Evolutionary conservation across 2,113 vertebrate genomes (phyloP).

Genomic region (Nettapus auritus): DNA sequence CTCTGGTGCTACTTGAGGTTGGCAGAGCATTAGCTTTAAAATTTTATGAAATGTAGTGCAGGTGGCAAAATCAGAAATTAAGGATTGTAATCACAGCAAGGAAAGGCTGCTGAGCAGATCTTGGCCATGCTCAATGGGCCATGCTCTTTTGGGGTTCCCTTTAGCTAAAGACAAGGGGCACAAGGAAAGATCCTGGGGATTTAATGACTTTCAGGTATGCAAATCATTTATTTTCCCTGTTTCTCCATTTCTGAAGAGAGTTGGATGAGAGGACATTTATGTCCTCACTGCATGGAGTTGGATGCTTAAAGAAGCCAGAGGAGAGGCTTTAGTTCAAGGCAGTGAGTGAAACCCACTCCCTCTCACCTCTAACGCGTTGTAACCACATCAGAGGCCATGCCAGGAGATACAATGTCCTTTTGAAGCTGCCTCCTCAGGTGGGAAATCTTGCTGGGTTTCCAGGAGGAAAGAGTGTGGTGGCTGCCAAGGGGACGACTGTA

Average conservation of each 20-base stretch:
- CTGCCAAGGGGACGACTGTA: not conserved
- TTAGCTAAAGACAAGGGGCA: rapidly evolving
- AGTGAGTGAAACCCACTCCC: not conserved
- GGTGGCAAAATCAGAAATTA: constrained; percentile 22
- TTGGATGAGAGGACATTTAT: not conserved
- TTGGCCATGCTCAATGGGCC: not conserved
- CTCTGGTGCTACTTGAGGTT: not conserved
- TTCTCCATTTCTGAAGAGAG: not conserved
- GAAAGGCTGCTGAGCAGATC: rapidly evolving
- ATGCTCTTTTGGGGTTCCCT: not conserved
- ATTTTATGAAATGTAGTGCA: constrained; percentile 9
- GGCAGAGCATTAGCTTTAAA: constrained; percentile 57
- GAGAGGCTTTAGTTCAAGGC: not conserved
- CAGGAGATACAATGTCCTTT: not conserved
- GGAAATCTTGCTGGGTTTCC: not conserved
- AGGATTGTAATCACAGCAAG: not conserved
- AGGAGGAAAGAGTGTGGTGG: not conserved
- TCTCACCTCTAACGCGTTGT: not conserved
- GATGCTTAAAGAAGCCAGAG: not conserved
- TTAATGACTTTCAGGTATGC: not conserved
- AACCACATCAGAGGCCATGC: rapidly evolving
- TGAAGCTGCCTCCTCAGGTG: not conserved
- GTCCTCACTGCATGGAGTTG: not conserved
- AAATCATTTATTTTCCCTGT: not conserved
- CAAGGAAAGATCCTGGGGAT: not conserved